Conservation (phyloP, 2,113 vertebrate genomes). For the Tonatia bakeri region DNA sequence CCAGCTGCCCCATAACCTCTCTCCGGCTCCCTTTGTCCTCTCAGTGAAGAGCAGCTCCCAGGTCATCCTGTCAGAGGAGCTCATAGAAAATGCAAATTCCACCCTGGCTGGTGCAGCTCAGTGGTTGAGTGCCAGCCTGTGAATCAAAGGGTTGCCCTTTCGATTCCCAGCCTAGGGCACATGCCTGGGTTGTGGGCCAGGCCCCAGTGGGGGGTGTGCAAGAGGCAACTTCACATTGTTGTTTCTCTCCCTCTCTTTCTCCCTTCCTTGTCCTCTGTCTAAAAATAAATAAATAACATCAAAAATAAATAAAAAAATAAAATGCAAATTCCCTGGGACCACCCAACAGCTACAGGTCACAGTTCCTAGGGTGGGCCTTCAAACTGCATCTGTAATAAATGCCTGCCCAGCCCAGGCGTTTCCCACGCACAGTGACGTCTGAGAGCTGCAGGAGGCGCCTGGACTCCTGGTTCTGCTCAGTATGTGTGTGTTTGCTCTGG, state of each 20-base stretch:
- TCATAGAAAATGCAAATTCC: background rate
- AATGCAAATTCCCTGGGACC: background rate
- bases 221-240: too few species aligned
- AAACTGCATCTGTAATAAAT: background rate
- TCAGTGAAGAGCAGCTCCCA: background rate
- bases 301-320: background rate
- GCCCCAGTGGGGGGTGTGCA: too few species aligned
- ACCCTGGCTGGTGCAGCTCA: too few species aligned
- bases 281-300: too few species aligned
- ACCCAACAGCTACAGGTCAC: background rate
- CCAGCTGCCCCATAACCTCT: background rate
- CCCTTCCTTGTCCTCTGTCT: too few species aligned
- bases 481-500: too few species aligned
- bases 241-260: too few species aligned
- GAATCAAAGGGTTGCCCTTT: too few species aligned
- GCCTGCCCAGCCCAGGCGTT: background rate
- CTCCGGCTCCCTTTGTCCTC: background rate
- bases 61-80: background rate
- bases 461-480: background rate
- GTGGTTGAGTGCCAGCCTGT: too few species aligned
- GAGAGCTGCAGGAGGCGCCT: background rate
- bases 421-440: background rate
- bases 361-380: background rate
- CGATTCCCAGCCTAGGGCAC: too few species aligned
- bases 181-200: too few species aligned